These are phyloP conservation scores for Amphipyra tragopoginis DNA, from an alignment of 2,888 invertebrate species.

Conservation along the genomic window DNA sequence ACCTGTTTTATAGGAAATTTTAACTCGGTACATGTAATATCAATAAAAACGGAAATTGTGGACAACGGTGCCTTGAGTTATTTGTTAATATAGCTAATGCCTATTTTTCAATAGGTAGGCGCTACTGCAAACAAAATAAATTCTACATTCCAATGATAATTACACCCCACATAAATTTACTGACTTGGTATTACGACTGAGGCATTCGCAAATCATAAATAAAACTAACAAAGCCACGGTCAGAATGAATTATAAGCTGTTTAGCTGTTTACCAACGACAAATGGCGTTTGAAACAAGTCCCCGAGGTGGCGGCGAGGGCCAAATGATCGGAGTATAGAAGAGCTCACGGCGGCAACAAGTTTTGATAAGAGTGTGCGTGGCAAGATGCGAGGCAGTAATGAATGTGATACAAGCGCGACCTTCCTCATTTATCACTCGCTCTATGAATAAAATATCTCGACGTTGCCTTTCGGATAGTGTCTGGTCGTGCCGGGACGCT, in stretches of 20 bases:
- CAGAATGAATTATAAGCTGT: constrained; percentile 80
- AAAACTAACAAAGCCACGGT: constrained; percentile 76
- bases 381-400: constrained; percentile 84
- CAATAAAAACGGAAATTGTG: neutral
- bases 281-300: constrained; percentile 81
- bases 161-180: constrained; percentile 68
- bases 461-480: constrained; percentile 82
- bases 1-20: too few relatives aligned
- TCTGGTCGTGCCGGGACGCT: constrained; percentile 81
- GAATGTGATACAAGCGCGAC: constrained; percentile 85
- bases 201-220: constrained; percentile 72
- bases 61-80: constrained; percentile 17
- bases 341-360: constrained; percentile 82
- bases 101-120: constrained; percentile 31
- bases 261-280: constrained; percentile 80
- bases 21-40: too few relatives aligned
- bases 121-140: constrained; percentile 32
- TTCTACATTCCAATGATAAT: constrained; percentile 64
- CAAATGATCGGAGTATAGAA: constrained; percentile 75
- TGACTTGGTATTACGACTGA: constrained; percentile 59
- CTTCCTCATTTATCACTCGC: constrained; percentile 85
- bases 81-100: constrained; percentile 32
- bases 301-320: constrained; percentile 74
- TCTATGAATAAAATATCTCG: constrained; percentile 88
- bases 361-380: constrained; percentile 86